Conservation (phyloP, 2,888 invertebrate species). For the Perithous albicinctus region DNA sequence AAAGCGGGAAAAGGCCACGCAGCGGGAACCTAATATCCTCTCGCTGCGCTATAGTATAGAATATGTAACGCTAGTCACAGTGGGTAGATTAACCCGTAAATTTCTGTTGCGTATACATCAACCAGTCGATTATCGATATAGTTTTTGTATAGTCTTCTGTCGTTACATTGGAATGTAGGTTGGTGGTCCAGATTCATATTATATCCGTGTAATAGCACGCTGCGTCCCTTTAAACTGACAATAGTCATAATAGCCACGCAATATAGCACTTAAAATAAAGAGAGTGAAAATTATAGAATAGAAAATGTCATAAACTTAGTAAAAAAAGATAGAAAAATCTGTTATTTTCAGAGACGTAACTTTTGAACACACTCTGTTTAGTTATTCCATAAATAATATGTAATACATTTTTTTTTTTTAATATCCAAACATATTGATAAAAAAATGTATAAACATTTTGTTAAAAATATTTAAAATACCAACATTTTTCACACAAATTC, state of each 20-base stretch:
- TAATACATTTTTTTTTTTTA: no score
- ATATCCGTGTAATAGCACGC: neutral
- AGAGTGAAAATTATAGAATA: neutral
- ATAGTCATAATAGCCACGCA: neutral
- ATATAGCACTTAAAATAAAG: neutral
- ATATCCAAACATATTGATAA: no score
- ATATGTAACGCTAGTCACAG: constrained; percentile 41
- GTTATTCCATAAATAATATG: no score
- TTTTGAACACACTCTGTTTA: no score
- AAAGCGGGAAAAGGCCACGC: constrained; percentile 42
- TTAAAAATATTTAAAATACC: no score
- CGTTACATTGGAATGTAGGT: neutral
- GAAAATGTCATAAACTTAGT: neutral
- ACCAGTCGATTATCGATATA: neutral
- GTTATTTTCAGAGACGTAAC: no score
- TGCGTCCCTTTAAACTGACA: neutral
- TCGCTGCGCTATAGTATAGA: neutral
- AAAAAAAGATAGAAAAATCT: no score
- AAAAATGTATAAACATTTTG: no score
- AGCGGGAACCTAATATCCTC: constrained; percentile 57
- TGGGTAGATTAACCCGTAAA: constrained; percentile 10
- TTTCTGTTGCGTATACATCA: neutral
- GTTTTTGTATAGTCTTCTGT: neutral
- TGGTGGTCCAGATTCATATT: neutral
- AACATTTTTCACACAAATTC: no score